Evolutionary conservation across 2,113 vertebrate species (phyloP), one percentile per base, ranked within the genome.

Genomic region (Cavia porcellus): DNA sequence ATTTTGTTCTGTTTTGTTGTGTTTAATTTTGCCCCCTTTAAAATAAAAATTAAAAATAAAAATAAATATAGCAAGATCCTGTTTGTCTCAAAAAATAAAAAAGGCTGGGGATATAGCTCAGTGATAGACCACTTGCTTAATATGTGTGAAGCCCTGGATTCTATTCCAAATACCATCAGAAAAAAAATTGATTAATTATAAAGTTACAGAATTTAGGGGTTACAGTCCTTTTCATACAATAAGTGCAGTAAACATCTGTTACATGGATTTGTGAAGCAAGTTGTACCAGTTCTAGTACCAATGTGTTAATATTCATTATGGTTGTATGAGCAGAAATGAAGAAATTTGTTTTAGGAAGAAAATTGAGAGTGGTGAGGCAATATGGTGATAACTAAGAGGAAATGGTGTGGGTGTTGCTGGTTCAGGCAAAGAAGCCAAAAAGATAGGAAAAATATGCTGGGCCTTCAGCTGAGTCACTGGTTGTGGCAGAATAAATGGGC

Each of bases 121-220:
- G 30, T 55, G 50, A 19, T 80, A 2, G 47, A 80, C 17, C 32
- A 35, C 30, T 55, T 52, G 30, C 28, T 7, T 79, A 17, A 32
- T 17, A 22, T 30, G 7, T 52, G 75, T 50, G 12, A 79, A 45
- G 45, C 50, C 50, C 30, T n/a, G 32, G 30, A 32, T 55, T 80
- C 47, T 35, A 11, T 35, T 55, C 77, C 50, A 20, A 20, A 80
- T 80, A 35, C 50, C 47, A 52, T 52, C 15, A 80, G 17, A 11
- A 55, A 20, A 52, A 77, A 50, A 91, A 42, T 22, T 66, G 66
- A 59, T 83, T 87, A 47, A 87, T 93, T 90, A 72, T 83, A 61
- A 92, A n/a, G 24, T 97, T 96, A 93, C 2, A 81, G 32, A 96
- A 66, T 30, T 62, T 92, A 80, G 47, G 28, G 25, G 28, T 45